These are phyloP conservation scores for Equus quagga DNA, from an alignment of 2,113 vertebrate genomes.

Conservation along the genomic window DNA sequence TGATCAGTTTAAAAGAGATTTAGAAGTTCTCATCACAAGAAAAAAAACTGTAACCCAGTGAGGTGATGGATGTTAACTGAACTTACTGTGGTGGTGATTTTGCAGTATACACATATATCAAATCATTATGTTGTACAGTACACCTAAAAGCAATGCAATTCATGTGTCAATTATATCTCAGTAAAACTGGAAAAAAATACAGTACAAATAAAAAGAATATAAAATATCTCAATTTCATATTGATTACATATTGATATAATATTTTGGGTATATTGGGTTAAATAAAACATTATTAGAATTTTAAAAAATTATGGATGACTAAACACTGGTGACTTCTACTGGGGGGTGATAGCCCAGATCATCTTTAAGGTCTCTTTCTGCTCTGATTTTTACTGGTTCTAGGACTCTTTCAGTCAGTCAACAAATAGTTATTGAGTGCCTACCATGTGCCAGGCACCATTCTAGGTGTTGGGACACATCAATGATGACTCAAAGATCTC, in stretches of 20 bases:
- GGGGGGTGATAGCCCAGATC: neutral
- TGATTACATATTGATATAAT: neutral
- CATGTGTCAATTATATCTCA: neutral
- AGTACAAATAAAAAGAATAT: neutral
- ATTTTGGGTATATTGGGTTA: neutral
- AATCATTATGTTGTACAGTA: neutral
- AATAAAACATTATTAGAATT: neutral
- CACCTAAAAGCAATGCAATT: neutral
- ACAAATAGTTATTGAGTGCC: neutral
- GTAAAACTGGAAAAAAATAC: neutral
- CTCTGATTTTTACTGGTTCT: neutral
- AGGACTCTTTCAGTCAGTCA: neutral
- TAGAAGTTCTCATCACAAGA: neutral
- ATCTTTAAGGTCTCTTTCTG: neutral
- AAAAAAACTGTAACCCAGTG: neutral
- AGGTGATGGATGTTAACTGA: neutral
- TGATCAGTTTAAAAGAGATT: neutral
- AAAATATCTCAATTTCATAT: neutral
- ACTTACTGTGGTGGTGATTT: neutral
- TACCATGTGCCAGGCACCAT: neutral
- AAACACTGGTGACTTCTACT: neutral
- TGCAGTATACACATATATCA: neutral
- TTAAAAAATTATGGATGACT: neutral
- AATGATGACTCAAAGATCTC: neutral
- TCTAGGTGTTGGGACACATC: neutral